phyloP scores from a whole-genome alignment of 2,888 invertebrate species.

The Dimorphilus gyrociliatus region DNA sequence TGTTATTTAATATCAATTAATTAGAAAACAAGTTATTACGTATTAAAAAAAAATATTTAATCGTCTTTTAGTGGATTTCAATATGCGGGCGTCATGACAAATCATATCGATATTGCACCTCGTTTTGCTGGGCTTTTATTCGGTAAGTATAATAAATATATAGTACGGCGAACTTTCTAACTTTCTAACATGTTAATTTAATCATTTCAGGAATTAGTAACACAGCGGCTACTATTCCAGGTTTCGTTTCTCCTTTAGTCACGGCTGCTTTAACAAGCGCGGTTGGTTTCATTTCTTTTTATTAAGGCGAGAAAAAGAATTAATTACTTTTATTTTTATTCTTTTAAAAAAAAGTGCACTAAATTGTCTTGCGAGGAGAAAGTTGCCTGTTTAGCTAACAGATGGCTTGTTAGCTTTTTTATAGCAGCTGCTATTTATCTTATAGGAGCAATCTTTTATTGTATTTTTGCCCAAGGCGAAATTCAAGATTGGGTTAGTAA shows the following conservation, averaged over 20 bases:
- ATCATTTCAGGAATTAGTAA: too few relatives aligned
- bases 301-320: too few relatives aligned
- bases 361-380: background rate
- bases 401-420: conserved; percentile 45
- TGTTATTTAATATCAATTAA: too few relatives aligned
- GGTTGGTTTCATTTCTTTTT: too few relatives aligned
- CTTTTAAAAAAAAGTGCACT: background rate
- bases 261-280: too few relatives aligned
- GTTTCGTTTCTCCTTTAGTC: conserved; percentile 13
- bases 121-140: conserved; percentile 13
- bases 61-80: conserved; percentile 3
- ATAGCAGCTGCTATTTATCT: conserved; percentile 50
- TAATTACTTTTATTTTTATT: background rate
- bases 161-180: too few relatives aligned
- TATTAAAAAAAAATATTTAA: background rate
- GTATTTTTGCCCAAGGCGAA: conserved; percentile 31
- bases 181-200: too few relatives aligned
- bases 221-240: conserved; percentile 14
- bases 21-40: too few relatives aligned
- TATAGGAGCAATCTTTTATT: conserved; percentile 35
- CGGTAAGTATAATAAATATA: too few relatives aligned
- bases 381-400: background rate
- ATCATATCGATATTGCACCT: conserved; percentile 16
- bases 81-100: conserved; percentile 10
- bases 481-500: conserved; percentile 36